A percentile compares a stretch with the other conserved stretches of the same genome.
Conservation (phyloP, 2,113 vertebrate species). For the Daboia siamensis region DNA sequence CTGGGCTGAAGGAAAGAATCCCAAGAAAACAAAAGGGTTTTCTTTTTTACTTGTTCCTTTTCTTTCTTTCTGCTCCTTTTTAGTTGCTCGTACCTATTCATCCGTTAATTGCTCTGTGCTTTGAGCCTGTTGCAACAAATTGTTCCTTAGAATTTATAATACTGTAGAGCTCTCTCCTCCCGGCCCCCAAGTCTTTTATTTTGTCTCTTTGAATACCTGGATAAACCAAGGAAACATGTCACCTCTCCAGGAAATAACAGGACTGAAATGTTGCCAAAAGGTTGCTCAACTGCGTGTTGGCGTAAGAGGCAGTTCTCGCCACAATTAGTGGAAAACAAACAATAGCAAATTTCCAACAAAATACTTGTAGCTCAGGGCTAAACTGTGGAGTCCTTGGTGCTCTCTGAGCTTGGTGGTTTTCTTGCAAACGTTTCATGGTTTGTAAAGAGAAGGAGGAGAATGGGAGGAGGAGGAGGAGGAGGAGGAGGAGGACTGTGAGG, state of each 20-base stretch:
- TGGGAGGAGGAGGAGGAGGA: no score
- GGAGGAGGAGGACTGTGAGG: no score
- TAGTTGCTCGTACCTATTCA: neutral
- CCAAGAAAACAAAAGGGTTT: neutral
- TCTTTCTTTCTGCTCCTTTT: neutral
- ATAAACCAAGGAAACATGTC: slow-evolving; percentile 5
- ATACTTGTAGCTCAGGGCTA: neutral
- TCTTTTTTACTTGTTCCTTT: neutral
- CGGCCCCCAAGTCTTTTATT: neutral
- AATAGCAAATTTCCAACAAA: neutral
- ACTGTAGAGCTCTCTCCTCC: neutral
- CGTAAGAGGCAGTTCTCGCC: neutral
- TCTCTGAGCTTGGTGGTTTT: neutral
- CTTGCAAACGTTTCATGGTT: neutral
- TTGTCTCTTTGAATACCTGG: neutral
- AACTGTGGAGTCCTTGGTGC: neutral
- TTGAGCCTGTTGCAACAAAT: neutral
- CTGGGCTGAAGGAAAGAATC: neutral
- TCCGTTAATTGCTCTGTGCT: slow-evolving; percentile 26
- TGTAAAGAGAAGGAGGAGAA: neutral
- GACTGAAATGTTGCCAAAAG: slow-evolving; percentile 9
- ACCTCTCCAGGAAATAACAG: neutral
- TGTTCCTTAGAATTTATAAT: neutral
- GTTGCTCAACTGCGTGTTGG: neutral
- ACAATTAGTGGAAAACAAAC: neutral